Base-by-base conservation (phyloP, 2,113 vertebrate genomes). In the Sisor rabdophorus region DNA sequence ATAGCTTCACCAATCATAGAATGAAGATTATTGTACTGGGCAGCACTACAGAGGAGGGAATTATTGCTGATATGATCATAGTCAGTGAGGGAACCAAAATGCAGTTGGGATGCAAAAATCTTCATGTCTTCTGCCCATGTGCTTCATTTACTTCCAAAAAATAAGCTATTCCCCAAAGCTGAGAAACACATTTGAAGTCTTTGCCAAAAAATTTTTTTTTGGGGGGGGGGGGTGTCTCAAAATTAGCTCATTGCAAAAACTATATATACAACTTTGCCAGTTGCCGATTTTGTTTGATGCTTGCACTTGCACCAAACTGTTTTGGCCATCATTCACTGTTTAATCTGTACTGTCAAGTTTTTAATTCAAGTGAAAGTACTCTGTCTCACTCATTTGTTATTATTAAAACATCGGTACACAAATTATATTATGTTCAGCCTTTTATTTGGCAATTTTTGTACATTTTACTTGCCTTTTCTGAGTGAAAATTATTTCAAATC, bases 11-110 rank as follows among this genome's bases (percentile, higher is more conserved):
- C 32, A 36, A 36, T 36, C 32, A 36, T 36, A 6, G 2, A 36
- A 36, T 36, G 32, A 36, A 70, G 24, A 69, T 81, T 70, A 53
- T 78, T 32, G 47, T 77, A 77, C 70, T 73, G 30, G 24, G 60
- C 75, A 77, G 44, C 15, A 13, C 44, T 68, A 56, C 44, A 70
- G 72, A 6, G 76, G 69, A 81, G 52, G 75, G 73, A 77, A 70
- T 47, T n/a, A n/a, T 24, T 24, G 28, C 52, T 55, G 22, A 73
- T 13, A 61, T 77, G 26, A 65, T 72, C 79, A 58, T 72, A 20
- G 59, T 71, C 73, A 77, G 72, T 12, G 58, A 72, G 30, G 79
- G 68, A 65, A 65, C 74, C 32, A 28, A 36, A 6, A 3, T 36
- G 32, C 32, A 3, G 32, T 36, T 36, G 32, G 32, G 32, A 36